These are phyloP conservation scores for Rhombomys opimus DNA, from an alignment of 2,113 vertebrate species.

Conservation along the genomic window DNA sequence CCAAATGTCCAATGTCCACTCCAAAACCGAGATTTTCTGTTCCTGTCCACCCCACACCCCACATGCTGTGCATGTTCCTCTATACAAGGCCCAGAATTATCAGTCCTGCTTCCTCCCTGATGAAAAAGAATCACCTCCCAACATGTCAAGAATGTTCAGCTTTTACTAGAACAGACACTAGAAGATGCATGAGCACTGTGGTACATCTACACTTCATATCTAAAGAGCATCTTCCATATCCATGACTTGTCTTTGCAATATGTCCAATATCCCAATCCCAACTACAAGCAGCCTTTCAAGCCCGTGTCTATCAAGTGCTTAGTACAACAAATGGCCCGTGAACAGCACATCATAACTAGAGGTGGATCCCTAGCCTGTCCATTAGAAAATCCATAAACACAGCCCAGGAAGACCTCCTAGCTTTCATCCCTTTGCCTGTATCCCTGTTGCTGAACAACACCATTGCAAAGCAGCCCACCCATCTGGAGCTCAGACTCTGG, in stretches of 20 bases:
- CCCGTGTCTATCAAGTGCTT: neutral
- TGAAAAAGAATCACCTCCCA: neutral
- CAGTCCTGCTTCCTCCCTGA: neutral
- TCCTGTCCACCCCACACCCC: neutral
- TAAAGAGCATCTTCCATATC: conserved; percentile 1
- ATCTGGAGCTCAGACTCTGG: neutral
- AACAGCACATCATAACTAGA: neutral
- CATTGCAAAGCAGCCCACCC: accelerated
- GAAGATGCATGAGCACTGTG: conserved; percentile 15
- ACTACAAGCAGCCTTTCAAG: neutral
- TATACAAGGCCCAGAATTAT: neutral
- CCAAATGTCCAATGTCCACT: neutral
- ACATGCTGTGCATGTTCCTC: neutral
- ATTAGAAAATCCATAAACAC: neutral
- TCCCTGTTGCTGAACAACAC: neutral
- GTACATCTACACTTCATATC: conserved; percentile 36
- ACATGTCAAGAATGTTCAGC: conserved; percentile 8
- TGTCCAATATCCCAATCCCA: neutral
- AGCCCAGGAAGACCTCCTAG: neutral
- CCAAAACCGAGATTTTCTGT: neutral
- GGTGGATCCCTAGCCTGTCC: neutral
- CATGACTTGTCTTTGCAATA: neutral
- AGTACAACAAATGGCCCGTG: neutral
- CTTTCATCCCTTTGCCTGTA: neutral
- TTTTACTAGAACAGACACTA: conserved; percentile 54